Evolutionary conservation across 2,797 vertebrate genomes (phyloP).

Genomic region (Halcyon smyrnensis): DNA sequence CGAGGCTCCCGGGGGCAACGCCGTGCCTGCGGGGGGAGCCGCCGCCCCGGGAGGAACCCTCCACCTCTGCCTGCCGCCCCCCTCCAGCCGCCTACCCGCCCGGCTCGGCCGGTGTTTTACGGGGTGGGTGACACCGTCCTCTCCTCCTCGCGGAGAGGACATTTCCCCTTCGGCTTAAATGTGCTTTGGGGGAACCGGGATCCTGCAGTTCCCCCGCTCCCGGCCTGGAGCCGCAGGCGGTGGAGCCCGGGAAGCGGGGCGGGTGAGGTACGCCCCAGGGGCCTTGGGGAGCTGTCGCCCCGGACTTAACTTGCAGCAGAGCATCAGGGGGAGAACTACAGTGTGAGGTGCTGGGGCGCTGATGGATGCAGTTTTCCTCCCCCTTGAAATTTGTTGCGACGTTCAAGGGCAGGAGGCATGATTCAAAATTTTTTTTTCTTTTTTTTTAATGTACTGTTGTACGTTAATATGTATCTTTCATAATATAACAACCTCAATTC

Average conservation of each 20-base stretch:
- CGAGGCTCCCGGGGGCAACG: neutral
- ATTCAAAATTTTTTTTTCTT: neutral
- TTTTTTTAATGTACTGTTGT: neutral
- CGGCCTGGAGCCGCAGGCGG: neutral
- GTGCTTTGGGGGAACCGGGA: accelerated
- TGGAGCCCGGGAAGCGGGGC: neutral
- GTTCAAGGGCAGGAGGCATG: neutral
- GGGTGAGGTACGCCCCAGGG: too few relatives aligned
- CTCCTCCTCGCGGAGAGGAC: neutral
- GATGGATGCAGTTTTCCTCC: neutral
- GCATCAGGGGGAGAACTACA: neutral
- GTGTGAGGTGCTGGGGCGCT: neutral
- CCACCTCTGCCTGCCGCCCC: too few relatives aligned
- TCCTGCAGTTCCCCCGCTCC: neutral
- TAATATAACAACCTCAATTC: neutral
- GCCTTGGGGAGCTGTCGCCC: accelerated
- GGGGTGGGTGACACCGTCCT: neutral
- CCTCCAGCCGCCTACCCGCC: neutral
- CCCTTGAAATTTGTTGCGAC: neutral
- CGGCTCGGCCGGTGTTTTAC: too few relatives aligned
- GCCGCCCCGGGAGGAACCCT: neutral
- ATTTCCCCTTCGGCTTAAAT: neutral
- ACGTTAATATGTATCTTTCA: neutral
- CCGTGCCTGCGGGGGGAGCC: neutral
- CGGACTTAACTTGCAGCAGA: accelerated